Base-by-base conservation (phyloP, 1,140 invertebrate genomes). In the Akabosia matsudoensis region DNA sequence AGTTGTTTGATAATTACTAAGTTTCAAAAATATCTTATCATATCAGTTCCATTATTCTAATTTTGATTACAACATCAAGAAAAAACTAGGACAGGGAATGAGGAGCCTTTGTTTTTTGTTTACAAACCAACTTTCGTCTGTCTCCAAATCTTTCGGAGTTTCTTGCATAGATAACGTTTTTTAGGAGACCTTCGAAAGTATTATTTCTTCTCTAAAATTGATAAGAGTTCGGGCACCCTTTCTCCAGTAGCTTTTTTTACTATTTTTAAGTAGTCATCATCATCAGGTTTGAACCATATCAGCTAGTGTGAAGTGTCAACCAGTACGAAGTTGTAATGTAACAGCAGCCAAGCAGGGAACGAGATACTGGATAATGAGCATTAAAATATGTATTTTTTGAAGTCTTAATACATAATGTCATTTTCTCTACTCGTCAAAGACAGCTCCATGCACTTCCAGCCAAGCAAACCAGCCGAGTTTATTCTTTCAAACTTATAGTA, bases 1-100 rank as follows among this genome's bases (percentile, higher is more conserved):
- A 45, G 37, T 18, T 18, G 18, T 7, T 45, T 18, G 37, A 45
- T 45, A 45, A 45, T 56, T 56, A 56, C 24, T 67, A 7, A 30
- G 26, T 67, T 67, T n/a, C n/a, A n/a, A n/a, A n/a, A n/a, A n/a
- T n/a, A 7, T 67, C 61, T 67, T 67, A 28, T 67, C 61, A 30
- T 67, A 67, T 67, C 61, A 67, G 13, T 67, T 67, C 61, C 61
- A 67, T 67, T 67, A 67, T 67, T 67, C 61, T 67, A 67, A 67
- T 67, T 67, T 67, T 28, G 24, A 67, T 67, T 67, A 7, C n/a
- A 30, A 24, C 24, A 61, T 45, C 37, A 45, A 45, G 18, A 61
- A 10, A 16, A 67, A 67, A 67, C 26, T 67, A 67, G 61, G 28
- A 24, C 61, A 67, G 31, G 61, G 61, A n/a, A n/a, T n/a, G n/a